Base-by-base conservation (phyloP, 2,797 vertebrate genomes). In the Pristis pectinata region DNA sequence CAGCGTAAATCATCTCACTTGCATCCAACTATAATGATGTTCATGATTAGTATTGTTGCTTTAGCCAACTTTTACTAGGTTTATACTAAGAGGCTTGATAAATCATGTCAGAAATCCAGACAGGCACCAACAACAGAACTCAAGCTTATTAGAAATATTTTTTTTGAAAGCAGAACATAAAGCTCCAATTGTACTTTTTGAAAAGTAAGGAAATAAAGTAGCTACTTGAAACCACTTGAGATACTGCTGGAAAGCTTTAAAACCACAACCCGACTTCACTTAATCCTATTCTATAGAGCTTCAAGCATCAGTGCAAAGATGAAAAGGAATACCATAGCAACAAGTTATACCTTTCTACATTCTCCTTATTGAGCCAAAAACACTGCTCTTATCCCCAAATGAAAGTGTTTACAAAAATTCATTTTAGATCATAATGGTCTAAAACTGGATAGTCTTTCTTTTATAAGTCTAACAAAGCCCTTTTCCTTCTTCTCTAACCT, bases 321-420 rank as follows among this genome's bases (percentile, higher is more conserved):
- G 95, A 87, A 95, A 95, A 96, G 96, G 95, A 94, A 64, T 96
- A 95, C 94, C 95, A 70, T 95, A 96, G 95, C 95, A 96, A 95
- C 95, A 95, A 95, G 94, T 95, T 94, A 53, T 95, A 95, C 95
- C 95, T 95, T 94, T 95, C 95, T 95, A 0, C 64, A 44, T 87
- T 94, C 80, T 95, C 95, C 95, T 96, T 94, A 95, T 95, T 96
- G 95, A 95, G 94, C 95, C 95, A 95, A 95, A 96, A 96, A 96
- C 94, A 94, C 67, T 0, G 94, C 96, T 96, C 96, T 96, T 95
- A 96, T 96, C 95, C 95, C 2, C 91, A 87, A 94, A 95, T 94
- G 94, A 95, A 97, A 97, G 95, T 95, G 95, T 95, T 96, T 96
- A 95, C 79, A 95, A 95, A 94, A 96, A 95, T 94, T 95, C 96